Percentiles rank a stretch among this genome's conserved stretches.
phyloP scores from a whole-genome alignment of 2,113 vertebrate species.

The Lagopus leucura region DNA sequence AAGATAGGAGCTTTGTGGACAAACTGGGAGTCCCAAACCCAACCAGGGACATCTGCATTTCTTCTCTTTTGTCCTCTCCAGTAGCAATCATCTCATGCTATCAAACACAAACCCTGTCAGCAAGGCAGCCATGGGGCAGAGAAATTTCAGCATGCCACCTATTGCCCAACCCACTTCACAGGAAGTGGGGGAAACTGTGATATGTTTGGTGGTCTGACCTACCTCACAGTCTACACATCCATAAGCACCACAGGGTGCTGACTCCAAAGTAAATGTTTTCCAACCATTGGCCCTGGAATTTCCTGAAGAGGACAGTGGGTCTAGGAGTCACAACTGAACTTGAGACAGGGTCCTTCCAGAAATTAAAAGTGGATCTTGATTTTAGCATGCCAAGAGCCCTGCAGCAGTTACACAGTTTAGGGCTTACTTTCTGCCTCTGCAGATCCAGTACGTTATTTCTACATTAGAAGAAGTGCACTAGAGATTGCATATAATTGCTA shows the following conservation, averaged over 20 bases:
- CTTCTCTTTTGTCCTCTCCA: not conserved
- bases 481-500: not conserved
- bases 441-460: not conserved
- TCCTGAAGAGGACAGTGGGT: conserved; percentile 24
- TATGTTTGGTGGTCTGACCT: not conserved
- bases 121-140: not conserved
- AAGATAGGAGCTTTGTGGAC: not conserved
- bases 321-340: not conserved
- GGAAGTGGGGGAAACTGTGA: not conserved
- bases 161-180: not conserved
- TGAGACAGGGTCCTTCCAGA: not conserved
- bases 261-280: conserved; percentile 51
- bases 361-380: conserved; percentile 52
- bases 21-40: not conserved
- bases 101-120: not conserved
- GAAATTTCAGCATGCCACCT: not conserved
- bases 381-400: conserved; percentile 16
- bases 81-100: not conserved
- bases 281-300: not conserved
- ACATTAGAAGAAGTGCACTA: not conserved
- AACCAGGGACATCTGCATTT: not conserved
- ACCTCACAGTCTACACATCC: not conserved
- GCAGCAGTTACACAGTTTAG: not conserved
- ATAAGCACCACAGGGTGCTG: not conserved
- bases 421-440: not conserved